Conservation (phyloP, 2,113 vertebrate species). For the Siniperca chuatsi region DNA sequence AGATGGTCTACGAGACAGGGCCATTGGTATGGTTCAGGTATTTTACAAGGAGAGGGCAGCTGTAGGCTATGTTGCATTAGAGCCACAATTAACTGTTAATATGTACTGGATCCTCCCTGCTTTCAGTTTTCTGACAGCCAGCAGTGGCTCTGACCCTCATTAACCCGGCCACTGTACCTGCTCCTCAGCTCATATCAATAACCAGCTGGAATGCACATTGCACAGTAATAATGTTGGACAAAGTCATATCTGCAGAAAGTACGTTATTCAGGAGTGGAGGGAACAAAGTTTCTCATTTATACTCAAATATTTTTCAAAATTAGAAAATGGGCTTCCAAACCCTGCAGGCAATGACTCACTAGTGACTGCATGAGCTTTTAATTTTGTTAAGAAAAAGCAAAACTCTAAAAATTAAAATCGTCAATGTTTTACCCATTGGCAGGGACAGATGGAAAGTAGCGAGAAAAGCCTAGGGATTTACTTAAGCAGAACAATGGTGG, state of each 20-base stretch:
- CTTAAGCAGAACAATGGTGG: conserved; percentile 8
- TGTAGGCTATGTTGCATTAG: conserved; percentile 46
- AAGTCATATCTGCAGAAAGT: conserved; percentile 28
- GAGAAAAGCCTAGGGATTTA: conserved; percentile 24
- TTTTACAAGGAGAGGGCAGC: conserved; percentile 63
- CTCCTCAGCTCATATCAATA: conserved; percentile 60
- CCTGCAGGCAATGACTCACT: conserved; percentile 47
- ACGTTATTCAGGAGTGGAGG: background rate
- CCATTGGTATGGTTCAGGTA: conserved; percentile 44
- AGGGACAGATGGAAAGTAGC: conserved; percentile 28
- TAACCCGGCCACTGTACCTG: conserved; percentile 67
- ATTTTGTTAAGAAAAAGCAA: conserved; percentile 34
- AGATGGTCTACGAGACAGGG: conserved; percentile 26
- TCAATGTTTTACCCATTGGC: conserved; percentile 40
- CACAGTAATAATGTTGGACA: conserved; percentile 37
- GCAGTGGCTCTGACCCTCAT: conserved; percentile 68
- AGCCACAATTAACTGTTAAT: conserved; percentile 66
- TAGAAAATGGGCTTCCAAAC: conserved; percentile 14
- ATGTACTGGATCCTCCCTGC: conserved; percentile 42
- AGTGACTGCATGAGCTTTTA: conserved; percentile 31
- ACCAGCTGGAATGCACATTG: conserved; percentile 36
- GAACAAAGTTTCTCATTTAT: conserved; percentile 35
- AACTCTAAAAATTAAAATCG: conserved; percentile 13
- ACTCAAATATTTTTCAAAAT: conserved; percentile 44
- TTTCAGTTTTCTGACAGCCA: conserved; percentile 42